These are phyloP conservation scores for Oriolus oriolus DNA, from an alignment of 2,113 vertebrate species.

Conservation along the genomic window DNA sequence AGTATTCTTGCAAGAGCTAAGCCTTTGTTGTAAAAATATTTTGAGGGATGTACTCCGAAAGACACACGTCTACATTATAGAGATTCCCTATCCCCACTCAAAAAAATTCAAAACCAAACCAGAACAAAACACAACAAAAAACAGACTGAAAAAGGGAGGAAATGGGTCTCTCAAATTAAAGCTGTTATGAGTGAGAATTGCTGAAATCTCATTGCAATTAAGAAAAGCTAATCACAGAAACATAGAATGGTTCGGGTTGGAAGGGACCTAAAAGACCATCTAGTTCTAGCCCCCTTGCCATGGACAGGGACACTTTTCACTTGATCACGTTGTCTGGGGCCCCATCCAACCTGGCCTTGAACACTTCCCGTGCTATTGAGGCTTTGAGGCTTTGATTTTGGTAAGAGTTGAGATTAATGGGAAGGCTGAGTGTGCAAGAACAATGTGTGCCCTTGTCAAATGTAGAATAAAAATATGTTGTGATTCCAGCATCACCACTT, in stretches of 20 bases:
- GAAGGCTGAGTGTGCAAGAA: neutral
- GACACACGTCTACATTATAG: no score
- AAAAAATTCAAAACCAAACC: neutral
- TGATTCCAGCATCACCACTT: neutral
- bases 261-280: neutral
- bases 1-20: neutral
- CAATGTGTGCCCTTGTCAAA: rapidly evolving
- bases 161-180: neutral
- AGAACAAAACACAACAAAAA: neutral
- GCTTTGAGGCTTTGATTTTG: neutral
- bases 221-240: neutral
- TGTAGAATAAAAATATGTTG: neutral
- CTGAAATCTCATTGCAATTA: neutral
- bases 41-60: neutral
- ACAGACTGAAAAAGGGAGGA: rapidly evolving
- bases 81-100: neutral
- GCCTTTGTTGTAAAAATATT: neutral
- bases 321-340: rapidly evolving
- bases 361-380: neutral
- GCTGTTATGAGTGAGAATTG: neutral
- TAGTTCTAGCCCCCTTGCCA: rapidly evolving
- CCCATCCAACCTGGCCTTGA: neutral
- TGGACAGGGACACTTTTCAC: neutral
- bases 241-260: neutral
- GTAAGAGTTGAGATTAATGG: neutral